A percentile compares a stretch with the other conserved stretches of the same genome.
These are phyloP conservation scores for Mallotus villosus DNA, from an alignment of 2,797 vertebrate genomes.

Conservation along the genomic window DNA sequence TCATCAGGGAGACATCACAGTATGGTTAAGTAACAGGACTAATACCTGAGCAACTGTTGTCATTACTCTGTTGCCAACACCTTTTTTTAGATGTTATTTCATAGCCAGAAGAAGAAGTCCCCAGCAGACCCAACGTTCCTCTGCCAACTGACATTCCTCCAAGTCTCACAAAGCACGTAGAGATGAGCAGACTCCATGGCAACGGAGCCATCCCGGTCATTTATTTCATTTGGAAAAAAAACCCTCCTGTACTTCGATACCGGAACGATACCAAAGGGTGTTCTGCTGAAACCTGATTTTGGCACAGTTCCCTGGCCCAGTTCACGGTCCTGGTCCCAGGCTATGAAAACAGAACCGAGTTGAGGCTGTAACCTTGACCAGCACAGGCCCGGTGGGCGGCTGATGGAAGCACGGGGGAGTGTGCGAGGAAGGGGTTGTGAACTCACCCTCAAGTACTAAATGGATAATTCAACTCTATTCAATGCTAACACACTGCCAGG, in stretches of 20 bases:
- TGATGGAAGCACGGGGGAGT: constrained; percentile 55
- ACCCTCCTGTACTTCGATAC: constrained; percentile 35
- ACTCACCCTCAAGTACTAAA: constrained; percentile 67
- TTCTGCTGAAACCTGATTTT: constrained; percentile 34
- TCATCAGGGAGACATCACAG: not conserved
- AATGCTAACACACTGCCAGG: constrained; percentile 51
- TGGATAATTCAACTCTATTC: constrained; percentile 70
- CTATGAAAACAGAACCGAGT: constrained; percentile 52
- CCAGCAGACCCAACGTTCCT: constrained; percentile 30
- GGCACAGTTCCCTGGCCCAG: constrained; percentile 36
- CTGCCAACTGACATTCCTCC: constrained; percentile 16
- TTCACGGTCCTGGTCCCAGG: constrained; percentile 20
- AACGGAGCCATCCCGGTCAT: constrained; percentile 43
- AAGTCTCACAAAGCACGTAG: constrained; percentile 29
- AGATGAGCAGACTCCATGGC: constrained; percentile 49
- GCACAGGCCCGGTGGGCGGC: constrained; percentile 51
- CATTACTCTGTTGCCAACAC: constrained; percentile 11
- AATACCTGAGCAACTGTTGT: not conserved
- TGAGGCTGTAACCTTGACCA: constrained; percentile 61
- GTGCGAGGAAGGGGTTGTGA: constrained; percentile 55
- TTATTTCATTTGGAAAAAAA: constrained; percentile 48
- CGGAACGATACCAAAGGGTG: constrained; percentile 17
- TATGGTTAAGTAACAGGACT: not conserved
- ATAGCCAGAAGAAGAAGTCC: constrained; percentile 31
- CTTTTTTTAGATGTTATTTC: constrained; percentile 35